phyloP scores from a whole-genome alignment of 2,888 invertebrate genomes.

The Drosophila buzzatii region DNA sequence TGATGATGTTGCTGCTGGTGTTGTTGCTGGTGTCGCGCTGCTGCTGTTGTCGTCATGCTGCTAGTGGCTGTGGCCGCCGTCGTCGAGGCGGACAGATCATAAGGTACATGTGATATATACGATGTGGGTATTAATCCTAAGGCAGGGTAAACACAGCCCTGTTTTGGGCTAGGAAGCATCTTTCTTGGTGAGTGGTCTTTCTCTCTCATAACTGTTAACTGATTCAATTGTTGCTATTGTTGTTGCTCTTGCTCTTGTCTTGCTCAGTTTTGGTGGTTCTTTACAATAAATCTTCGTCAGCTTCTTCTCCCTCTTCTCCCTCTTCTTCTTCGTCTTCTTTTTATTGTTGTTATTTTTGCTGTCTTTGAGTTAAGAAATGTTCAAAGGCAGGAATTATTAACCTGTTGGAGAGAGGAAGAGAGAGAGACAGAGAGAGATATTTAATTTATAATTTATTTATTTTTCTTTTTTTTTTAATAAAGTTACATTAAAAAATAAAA shows the following conservation, averaged over 20 bases:
- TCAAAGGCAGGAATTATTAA: constrained; percentile 30
- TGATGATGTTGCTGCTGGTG: constrained; percentile 30
- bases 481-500: too few relatives aligned
- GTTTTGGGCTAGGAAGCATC: constrained; percentile 92
- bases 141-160: constrained; percentile 90
- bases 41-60: constrained; percentile 82
- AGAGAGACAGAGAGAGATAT: background rate
- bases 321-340: background rate
- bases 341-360: constrained; percentile 17
- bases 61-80: constrained; percentile 85
- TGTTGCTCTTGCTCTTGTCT: constrained; percentile 6
- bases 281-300: background rate
- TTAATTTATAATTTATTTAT: too few relatives aligned
- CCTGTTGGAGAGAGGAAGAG: constrained; percentile 34
- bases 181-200: constrained; percentile 96
- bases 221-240: constrained; percentile 19
- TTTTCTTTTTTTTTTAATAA: background rate
- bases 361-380: constrained; percentile 35
- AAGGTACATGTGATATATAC: constrained; percentile 88
- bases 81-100: constrained; percentile 87
- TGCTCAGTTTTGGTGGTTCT: background rate
- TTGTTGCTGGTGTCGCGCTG: constrained; percentile 46
- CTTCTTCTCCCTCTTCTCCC: background rate
- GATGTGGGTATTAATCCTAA: constrained; percentile 87
- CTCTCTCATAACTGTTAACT: constrained; percentile 90